Conservation (phyloP, 2,113 vertebrate species). For the Scopus umbretta region DNA sequence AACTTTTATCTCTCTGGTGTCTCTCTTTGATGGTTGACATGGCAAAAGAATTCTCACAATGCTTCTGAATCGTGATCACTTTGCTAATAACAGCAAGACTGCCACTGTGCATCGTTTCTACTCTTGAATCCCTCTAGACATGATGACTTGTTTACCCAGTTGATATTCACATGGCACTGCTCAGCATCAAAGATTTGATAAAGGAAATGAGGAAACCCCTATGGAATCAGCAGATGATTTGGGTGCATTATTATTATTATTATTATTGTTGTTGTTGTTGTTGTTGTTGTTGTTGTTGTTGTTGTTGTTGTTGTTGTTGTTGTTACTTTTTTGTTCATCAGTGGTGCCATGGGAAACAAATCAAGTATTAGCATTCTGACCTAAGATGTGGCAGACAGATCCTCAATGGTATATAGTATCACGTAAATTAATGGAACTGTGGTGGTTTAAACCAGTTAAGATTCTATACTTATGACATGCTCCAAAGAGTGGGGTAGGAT, state of each 20-base stretch:
- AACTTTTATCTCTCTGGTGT: slow-evolving; percentile 38
- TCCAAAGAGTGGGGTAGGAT: neutral
- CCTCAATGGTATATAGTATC: neutral
- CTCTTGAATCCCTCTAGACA: neutral
- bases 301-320: no score
- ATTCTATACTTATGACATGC: neutral
- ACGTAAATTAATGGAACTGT: neutral
- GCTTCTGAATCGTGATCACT: slow-evolving; percentile 9
- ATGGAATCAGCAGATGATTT: neutral
- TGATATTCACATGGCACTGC: neutral
- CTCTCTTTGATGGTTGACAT: slow-evolving; percentile 36
- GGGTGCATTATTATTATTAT: no score
- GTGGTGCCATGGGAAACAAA: neutral
- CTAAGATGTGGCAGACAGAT: neutral
- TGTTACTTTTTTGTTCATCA: neutral
- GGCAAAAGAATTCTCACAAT: slow-evolving; percentile 35
- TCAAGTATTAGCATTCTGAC: neutral
- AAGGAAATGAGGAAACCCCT: neutral
- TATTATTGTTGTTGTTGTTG: no score
- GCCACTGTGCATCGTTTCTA: neutral
- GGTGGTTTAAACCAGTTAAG: neutral
- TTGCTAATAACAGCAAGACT: neutral
- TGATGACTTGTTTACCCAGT: neutral
- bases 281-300: no score
- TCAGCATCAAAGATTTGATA: neutral